Percentiles rank a stretch among this genome's conserved stretches.
Conservation (phyloP, 2,888 invertebrate genomes). For the Aphodius sticticus region DNA sequence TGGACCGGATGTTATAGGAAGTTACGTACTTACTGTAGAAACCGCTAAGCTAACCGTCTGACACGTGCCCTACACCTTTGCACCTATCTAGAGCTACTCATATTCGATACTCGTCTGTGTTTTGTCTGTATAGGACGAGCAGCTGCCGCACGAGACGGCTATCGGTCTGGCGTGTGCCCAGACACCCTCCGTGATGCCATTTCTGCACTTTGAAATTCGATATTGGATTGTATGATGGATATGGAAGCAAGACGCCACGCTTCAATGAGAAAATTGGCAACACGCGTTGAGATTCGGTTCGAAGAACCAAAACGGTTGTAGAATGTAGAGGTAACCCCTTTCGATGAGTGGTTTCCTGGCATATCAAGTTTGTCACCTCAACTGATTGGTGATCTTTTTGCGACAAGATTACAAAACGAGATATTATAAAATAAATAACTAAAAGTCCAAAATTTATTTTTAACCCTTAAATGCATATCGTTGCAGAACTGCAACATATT, state of each 20-base stretch:
- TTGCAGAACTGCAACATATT: too few relatives aligned
- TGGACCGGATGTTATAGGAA: background rate
- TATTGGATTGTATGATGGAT: background rate
- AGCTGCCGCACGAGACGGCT: background rate
- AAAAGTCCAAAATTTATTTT: too few relatives aligned
- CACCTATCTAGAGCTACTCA: slow-evolving; percentile 4
- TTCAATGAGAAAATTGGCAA: background rate
- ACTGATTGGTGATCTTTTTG: too few relatives aligned
- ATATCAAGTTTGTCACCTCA: too few relatives aligned
- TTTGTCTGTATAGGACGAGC: background rate
- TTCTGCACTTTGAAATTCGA: background rate
- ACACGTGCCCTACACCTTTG: background rate
- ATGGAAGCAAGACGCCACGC: background rate
- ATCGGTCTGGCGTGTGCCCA: background rate
- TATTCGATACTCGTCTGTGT: slow-evolving; percentile 4
- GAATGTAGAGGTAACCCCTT: too few relatives aligned
- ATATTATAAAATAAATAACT: too few relatives aligned
- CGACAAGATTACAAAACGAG: too few relatives aligned
- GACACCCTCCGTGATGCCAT: background rate
- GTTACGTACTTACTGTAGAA: background rate
- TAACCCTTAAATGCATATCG: too few relatives aligned
- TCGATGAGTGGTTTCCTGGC: too few relatives aligned
- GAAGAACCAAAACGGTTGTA: too few relatives aligned
- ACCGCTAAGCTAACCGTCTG: background rate
- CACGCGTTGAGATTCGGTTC: background rate